These are phyloP conservation scores for Ptilorrhoa leucosticta DNA, from an alignment of 2,113 vertebrate genomes.

Conservation along the genomic window DNA sequence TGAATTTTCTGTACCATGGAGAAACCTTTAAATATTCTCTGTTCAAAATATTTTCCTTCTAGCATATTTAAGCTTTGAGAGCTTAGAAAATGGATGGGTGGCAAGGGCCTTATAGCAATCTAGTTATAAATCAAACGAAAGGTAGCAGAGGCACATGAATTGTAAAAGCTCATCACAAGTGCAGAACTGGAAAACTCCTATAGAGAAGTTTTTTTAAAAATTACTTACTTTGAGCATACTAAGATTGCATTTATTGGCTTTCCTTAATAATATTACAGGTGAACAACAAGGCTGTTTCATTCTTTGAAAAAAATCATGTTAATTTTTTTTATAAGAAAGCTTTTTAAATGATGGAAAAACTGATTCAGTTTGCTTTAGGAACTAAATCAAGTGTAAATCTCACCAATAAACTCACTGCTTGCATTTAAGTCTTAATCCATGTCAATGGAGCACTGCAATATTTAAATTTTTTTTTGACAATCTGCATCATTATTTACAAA, in stretches of 20 bases:
- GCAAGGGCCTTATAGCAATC: not conserved
- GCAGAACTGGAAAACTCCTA: not conserved
- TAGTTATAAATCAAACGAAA: not conserved
- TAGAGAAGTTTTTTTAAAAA: not conserved
- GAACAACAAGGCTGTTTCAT: not conserved
- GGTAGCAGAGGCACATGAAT: not conserved
- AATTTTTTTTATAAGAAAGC: not conserved
- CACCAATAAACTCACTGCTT: not conserved
- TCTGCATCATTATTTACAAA: slow-evolving; percentile 14
- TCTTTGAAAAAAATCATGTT: not conserved
- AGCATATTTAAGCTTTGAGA: not conserved
- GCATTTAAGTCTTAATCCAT: not conserved
- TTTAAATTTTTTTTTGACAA: not conserved
- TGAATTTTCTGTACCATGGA: not conserved
- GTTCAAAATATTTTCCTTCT: not conserved
- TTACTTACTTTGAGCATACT: not conserved
- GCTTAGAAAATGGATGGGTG: not conserved
- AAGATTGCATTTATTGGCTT: not conserved
- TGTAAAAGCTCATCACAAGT: not conserved
- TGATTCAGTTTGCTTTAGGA: not conserved
- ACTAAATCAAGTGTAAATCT: not conserved
- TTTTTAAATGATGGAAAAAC: not conserved
- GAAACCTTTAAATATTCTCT: not conserved
- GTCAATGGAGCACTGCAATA: not conserved
- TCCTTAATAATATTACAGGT: not conserved